Evolutionary conservation across 2,888 invertebrate species (phyloP), one percentile per base, ranked within the genome.

Genomic region (Sphecodes monilicornis): DNA sequence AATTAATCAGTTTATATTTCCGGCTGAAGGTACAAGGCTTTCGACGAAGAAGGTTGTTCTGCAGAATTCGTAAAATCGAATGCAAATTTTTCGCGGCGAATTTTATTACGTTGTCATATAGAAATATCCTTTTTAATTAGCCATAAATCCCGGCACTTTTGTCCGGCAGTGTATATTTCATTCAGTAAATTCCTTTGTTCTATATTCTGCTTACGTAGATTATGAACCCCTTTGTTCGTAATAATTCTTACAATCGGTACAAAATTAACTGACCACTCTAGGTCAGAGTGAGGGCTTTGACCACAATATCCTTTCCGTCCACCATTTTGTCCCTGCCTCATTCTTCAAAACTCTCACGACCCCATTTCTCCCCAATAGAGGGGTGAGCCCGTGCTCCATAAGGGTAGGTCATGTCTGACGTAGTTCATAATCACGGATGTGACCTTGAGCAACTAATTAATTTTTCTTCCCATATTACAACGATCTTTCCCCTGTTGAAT

Each of bases 301-400:
- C 36, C 68, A 68, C 68, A 68, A 39, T 68, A 68, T 68, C 32
- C 68, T 68, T 68, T 39, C n/a, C 36, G n/a, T 68, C 68, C 68
- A 39, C 69, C 69, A 70, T 41, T 68, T 68, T 39, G 36, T 39
- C 68, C 11, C 68, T n/a, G 36, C 39, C n/a, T 39, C n/a, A 39
- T 68, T 36, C 68, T 68, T 68, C 39, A 13, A 68, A 68, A 68
- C 68, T 68, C 68, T 68, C 68, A 68, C 36, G 68, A 68, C 68
- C 68, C 68, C n/a, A n/a, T 39, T 32, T 43, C 69, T 70, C 3
- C 16, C n/a, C 22, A 39, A 68, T n/a, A 68, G 39, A 68, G 68
- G 68, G 68, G 68, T n/a, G n/a, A 68, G 68, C 68, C 50, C 10
- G 36, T 36, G 32, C n/a, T 60, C 22, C 73, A 11, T 60, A 26